Base-by-base conservation (phyloP, 2,888 invertebrate species). In the Cybosia mesomella region DNA sequence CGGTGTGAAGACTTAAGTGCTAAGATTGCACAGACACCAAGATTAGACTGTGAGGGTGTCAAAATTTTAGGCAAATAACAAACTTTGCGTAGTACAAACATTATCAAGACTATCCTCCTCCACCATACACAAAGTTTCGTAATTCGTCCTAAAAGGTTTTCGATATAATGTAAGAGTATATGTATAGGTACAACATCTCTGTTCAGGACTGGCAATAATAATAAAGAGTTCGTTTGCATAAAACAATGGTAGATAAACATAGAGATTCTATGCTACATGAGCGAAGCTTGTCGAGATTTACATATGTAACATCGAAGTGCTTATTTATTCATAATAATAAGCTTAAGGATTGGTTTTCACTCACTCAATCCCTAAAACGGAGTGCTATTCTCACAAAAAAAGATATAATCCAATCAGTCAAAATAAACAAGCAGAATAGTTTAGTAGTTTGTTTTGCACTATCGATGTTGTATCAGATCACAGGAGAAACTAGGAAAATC, bases 251-350 rank as follows among this genome's bases (percentile, higher is more conserved):
- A 53, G 54, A 68, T 67, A 68, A 66, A 70, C 62, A 53, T 11
- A 60, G 49, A 70, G 65, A 80, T 67, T 71, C 71, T n/a, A n/a
- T n/a, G n/a, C 32, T 65, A 43, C 64, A 62, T 68, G 69, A 66
- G 68, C 67, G 70, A 70, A 67, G 67, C 60, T 55, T 60, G 61
- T 68, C 58, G 43, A 62, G 65, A 79, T 80, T 70, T 78, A 70
- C 64, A 72, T 75, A 74, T 28, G 22, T 64, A 15, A 18, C 39
- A 62, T 53, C 18, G 53, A 4, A 57, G 49, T 43, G 60, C n/a
- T 68, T 68, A 68, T 60, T 68, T 69, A 79, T 73, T 68, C 69
- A 67, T 63, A 58, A 60, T 54, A 13, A 34, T 54, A 60, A 57
- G 22, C 9, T 49, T 53, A 11, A 34, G 65, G 13, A 4, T 3